Conservation (phyloP, 2,888 invertebrate genomes). For the Xanthia icteritia region DNA sequence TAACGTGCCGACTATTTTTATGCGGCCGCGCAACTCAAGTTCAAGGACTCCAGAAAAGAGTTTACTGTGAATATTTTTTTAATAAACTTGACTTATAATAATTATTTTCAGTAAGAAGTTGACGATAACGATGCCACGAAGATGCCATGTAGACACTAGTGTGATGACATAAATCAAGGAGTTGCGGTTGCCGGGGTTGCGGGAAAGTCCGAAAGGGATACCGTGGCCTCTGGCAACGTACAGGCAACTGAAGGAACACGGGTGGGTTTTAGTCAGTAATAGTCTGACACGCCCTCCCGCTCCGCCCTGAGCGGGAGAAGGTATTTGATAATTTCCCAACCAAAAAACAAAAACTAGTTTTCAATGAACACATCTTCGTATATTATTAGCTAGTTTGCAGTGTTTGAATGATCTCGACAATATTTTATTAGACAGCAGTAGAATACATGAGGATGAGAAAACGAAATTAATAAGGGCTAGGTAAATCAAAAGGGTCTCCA, state of each 20-base stretch:
- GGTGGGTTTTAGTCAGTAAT: no score
- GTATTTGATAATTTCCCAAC: no score
- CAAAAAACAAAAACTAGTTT: no score
- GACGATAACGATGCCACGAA: not conserved
- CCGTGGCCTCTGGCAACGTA: no score
- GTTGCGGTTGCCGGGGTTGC: no score
- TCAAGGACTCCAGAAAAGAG: constrained; percentile 72
- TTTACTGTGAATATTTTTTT: not conserved
- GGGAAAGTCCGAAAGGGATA: no score
- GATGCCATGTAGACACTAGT: not conserved
- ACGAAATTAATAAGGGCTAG: not conserved
- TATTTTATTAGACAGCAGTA: not conserved
- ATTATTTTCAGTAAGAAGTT: not conserved
- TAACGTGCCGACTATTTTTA: constrained; percentile 67
- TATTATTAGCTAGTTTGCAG: not conserved
- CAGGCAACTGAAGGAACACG: no score
- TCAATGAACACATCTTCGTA: not conserved
- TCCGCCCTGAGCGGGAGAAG: no score
- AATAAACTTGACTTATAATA: not conserved
- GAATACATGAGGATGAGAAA: not conserved
- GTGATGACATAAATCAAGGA: not conserved
- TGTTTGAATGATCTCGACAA: not conserved
- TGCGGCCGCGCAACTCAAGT: constrained; percentile 73
- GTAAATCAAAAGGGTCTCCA: not conserved
- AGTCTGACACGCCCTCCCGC: no score